These are phyloP conservation scores for Drosophila ananassae DNA, from an alignment of 1,140 invertebrate genomes.

Conservation along the genomic window DNA sequence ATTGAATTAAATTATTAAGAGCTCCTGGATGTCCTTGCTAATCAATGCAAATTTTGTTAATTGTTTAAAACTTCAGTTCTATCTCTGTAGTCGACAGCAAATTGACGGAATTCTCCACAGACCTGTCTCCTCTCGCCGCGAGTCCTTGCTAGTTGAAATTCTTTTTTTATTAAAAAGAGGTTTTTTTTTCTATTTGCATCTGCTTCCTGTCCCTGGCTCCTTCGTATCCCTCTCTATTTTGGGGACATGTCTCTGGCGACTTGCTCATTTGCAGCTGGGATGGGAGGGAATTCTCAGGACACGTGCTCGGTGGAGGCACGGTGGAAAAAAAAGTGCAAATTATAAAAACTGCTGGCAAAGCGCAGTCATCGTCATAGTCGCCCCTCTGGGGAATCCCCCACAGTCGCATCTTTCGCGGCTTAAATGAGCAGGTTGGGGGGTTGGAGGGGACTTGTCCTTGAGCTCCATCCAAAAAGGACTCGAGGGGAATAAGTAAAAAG, in stretches of 20 bases:
- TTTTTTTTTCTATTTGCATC: conserved; percentile 72
- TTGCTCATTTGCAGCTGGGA: conserved; percentile 76
- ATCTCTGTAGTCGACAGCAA: conserved; percentile 37
- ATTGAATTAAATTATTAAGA: no score
- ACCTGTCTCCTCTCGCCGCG: conserved; percentile 12
- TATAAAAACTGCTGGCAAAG: conserved; percentile 81
- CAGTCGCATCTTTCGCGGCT: conserved; percentile 44
- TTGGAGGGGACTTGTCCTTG: conserved; percentile 38
- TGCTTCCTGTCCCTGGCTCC: conserved; percentile 11
- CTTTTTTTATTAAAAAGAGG: conserved; percentile 53
- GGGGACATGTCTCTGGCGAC: conserved; percentile 53
- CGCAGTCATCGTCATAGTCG: conserved; percentile 67
- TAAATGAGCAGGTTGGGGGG: conserved; percentile 17
- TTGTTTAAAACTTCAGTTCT: neutral
- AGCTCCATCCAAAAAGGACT: conserved; percentile 37
- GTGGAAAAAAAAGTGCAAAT: conserved; percentile 69
- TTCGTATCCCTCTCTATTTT: conserved; percentile 17
- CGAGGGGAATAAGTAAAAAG: conserved; percentile 4
- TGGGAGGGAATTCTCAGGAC: conserved; percentile 37
- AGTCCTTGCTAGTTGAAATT: conserved; percentile 57
- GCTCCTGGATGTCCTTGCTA: no score
- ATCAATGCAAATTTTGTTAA: neutral
- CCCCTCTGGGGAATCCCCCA: conserved; percentile 47
- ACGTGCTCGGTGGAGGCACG: conserved; percentile 42
- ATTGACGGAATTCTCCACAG: conserved; percentile 71